Base-by-base conservation (phyloP, 2,797 vertebrate species). In the Microhierax caerulescens region DNA sequence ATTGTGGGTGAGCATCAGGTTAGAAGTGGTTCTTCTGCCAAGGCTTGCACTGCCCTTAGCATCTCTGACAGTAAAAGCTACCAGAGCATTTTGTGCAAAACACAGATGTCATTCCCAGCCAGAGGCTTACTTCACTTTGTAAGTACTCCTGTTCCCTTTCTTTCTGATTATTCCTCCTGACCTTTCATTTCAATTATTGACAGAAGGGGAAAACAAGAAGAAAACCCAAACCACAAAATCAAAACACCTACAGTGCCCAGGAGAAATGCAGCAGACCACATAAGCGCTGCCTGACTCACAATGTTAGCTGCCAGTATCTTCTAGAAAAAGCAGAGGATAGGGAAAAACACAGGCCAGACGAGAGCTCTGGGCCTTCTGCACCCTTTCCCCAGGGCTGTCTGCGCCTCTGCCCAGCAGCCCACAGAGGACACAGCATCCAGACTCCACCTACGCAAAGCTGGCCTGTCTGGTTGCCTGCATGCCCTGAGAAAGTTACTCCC, bases 311-410 rank as follows among this genome's bases (percentile, higher is more conserved):
- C 8, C 41, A 90, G 65, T 21, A 64, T 53, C 69, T 92, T 84
- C 83, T 61, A 84, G 88, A 34, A 78, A 81, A 88, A 94, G 57
- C 41, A 57, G 61, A 7, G 57, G 10, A 84, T 39, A 68, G 59
- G 41, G 61, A 78, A 88, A 88, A 92, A 65, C 1, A 0, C 0
- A 0, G 50, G 70, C 80, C 80, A 92, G 83, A 67, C 43, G 60
- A 16, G 41, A 54, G 54, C 59, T 85, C 54, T 61, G 51, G 57
- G 77, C 76, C 65, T 85, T 61, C 69, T 90, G 92, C 6, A 0
- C 61, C 65, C 74, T 95, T 93, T 95, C 90, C 90, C 65, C 77
- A 87, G 95, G 90, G 92, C 90, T 88, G 85, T 92, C 90, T 96
- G 83, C 9, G 5, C 50, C 80, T 86, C 69, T 86, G 54, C 85